These are phyloP conservation scores for Ochotona curzoniae DNA, from an alignment of 2,113 vertebrate species.

Conservation along the genomic window DNA sequence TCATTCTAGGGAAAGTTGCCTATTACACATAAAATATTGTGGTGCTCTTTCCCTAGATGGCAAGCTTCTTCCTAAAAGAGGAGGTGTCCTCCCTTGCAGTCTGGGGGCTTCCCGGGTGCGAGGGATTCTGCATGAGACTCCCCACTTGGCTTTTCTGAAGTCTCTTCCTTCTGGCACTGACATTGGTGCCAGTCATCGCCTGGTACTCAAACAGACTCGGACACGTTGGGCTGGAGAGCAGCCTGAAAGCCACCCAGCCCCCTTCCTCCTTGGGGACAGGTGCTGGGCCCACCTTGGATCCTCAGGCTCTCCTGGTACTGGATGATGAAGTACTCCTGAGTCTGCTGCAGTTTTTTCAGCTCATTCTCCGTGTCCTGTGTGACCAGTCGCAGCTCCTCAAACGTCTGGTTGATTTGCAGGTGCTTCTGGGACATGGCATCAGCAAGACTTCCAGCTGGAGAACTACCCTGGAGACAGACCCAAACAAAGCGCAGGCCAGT, in stretches of 20 bases:
- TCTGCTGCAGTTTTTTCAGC: slow-evolving; percentile 97
- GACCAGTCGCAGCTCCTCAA: slow-evolving; percentile 95
- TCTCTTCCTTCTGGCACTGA: not conserved
- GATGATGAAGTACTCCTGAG: slow-evolving; percentile 99
- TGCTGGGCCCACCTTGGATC: slow-evolving; percentile 78
- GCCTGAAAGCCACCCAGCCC: not conserved
- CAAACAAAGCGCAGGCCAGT: no score
- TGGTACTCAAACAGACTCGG: not conserved
- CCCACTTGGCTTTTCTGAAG: not conserved
- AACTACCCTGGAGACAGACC: slow-evolving; percentile 89
- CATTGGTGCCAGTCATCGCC: not conserved
- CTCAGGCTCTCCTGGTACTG: slow-evolving; percentile 98
- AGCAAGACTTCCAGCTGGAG: slow-evolving; percentile 91
- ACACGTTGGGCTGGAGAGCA: not conserved
- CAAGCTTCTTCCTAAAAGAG: not conserved
- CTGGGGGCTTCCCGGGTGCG: fast-evolving
- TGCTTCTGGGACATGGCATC: slow-evolving; percentile 99
- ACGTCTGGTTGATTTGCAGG: slow-evolving; percentile 97
- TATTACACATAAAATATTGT: not conserved
- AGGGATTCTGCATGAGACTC: not conserved
- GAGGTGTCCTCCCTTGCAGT: not conserved
- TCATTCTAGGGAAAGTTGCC: not conserved
- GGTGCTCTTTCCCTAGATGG: not conserved
- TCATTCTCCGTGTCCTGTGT: slow-evolving; percentile 96
- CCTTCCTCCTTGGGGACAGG: not conserved